Percentiles rank a stretch among this genome's conserved stretches.
phyloP scores from a whole-genome alignment of 1,140 invertebrate genomes.

The Nebria ingens region DNA sequence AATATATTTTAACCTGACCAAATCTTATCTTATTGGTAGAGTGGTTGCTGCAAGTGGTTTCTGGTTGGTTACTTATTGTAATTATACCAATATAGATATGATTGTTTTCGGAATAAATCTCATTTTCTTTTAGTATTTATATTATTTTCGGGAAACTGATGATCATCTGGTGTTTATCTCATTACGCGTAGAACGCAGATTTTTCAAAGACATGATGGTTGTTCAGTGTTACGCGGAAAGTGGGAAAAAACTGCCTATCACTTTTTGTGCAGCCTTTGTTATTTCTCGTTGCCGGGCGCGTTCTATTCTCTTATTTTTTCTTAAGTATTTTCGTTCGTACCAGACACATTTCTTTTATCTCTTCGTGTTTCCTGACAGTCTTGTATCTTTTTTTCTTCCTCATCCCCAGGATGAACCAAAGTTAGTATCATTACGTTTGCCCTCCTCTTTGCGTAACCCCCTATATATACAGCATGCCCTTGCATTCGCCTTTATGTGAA shows the following conservation, averaged over 20 bases:
- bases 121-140: too few species aligned
- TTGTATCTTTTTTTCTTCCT: constrained; percentile 8
- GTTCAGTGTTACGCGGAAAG: background rate
- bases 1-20: too few species aligned
- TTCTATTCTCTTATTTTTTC: constrained; percentile 4
- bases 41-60: too few species aligned
- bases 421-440: constrained; percentile 6
- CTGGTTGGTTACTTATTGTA: too few species aligned
- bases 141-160: too few species aligned
- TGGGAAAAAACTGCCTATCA: constrained; percentile 1
- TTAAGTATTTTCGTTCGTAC: constrained; percentile 6
- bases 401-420: constrained; percentile 1
- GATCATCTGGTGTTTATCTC: constrained; percentile 7
- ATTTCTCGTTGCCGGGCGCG: background rate
- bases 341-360: constrained; percentile 9
- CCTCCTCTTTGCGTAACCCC: too few species aligned
- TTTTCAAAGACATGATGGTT: background rate
- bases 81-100: too few species aligned
- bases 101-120: too few species aligned
- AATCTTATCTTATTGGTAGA: too few species aligned
- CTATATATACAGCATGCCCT: too few species aligned
- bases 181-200: constrained; percentile 1
- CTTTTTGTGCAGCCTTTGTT: constrained; percentile 4
- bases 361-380: constrained; percentile 4
- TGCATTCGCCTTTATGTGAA: too few species aligned